Evolutionary conservation across 1,140 invertebrate species (phyloP), one percentile per base, ranked within the genome.

Genomic region (Harlomillsia oculata): DNA sequence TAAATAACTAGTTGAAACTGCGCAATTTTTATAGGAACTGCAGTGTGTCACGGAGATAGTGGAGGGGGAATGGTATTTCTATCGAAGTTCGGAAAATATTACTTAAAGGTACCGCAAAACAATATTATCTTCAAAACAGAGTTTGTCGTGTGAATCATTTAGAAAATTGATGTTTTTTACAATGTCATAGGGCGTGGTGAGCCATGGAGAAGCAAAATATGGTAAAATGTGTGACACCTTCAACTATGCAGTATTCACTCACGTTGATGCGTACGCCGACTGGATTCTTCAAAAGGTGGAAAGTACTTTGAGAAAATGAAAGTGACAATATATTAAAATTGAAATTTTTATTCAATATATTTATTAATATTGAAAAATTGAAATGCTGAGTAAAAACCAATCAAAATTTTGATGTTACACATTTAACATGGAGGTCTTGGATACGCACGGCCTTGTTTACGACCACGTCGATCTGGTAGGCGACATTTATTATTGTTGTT

Each of bases 1-100:
- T 14, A 5, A 25, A 18, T 16, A 48, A 20, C 32, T 29, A n/a
- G 21, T 18, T 9, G 29, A 26, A 8, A 14, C 2, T 18, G 13
- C 6, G 20, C 0, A 9, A 5, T 9, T 2, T 11, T 20, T 20
- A 5, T 21, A 51, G 49, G 49, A n/a, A 56, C 54, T 5, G 29
- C 54, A 5, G 54, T 56, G 40, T 56, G 54, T 25, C 54, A 56
- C 48, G 54, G 54, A 0, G 54, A 56, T 18, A 56, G 54, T 40
- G 54, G 54, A 21, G 28, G 44, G 18, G 28, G 25, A 8, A 45
- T 54, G 29, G 53, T 54, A 1, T 54, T 54, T 18, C 32, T 43
- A 4, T 28, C 14, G 18, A 29, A 16, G 11, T 3, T 3, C 6
- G 30, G 14, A 11, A 25, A 48, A 40, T 40, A 40, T 40, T 40